Evolutionary conservation across 2,113 vertebrate species (phyloP), one percentile per base, ranked within the genome.

Genomic region (Cromileptes altivelis): DNA sequence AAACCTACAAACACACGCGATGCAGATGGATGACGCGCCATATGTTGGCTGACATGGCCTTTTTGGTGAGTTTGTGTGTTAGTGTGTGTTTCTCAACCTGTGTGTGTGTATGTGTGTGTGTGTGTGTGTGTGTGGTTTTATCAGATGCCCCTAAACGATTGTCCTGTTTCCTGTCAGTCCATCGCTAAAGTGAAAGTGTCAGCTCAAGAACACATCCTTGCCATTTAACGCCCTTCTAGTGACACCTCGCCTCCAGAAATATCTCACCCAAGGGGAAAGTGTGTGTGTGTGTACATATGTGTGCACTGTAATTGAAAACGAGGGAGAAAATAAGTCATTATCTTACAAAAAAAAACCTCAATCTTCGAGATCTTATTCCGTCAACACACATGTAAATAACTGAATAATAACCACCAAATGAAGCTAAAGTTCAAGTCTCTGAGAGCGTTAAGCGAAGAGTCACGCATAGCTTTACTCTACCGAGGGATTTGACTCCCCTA

Each of bases 121-220:
- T 64, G 61, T 42, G 33, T 21, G 57, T 45, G 67, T n/a, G 25
- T 1, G 58, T 30, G 33, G 3, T 5, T 9, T 30, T 45, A 40
- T 74, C 56, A 65, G 10, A 42, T n/a, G 60, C 53, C 69, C 42
- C 21, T 52, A 47, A 79, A 53, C 9, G 4, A 30, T 18, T 42
- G 81, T 75, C 23, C 64, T 40, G 72, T 42, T 70, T 75, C 60
- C 67, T 42, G 61, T 85, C 85, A 67, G 72, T 78, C 25, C 13
- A 68, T 69, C n/a, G 57, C 63, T 21, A 13, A 73, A 77, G 75
- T 61, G 53, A 79, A 62, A 45, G 0, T 82, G 75, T 85, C 82
- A 79, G 49, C 78, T 80, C 50, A 63, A 73, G 52, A 82, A 9
- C 63, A 73, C 72, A 80, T 45, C 67, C 13, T 37, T n/a, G 61